Conservation (phyloP, 2,888 invertebrate genomes). For the Seira sanloemensis region DNA sequence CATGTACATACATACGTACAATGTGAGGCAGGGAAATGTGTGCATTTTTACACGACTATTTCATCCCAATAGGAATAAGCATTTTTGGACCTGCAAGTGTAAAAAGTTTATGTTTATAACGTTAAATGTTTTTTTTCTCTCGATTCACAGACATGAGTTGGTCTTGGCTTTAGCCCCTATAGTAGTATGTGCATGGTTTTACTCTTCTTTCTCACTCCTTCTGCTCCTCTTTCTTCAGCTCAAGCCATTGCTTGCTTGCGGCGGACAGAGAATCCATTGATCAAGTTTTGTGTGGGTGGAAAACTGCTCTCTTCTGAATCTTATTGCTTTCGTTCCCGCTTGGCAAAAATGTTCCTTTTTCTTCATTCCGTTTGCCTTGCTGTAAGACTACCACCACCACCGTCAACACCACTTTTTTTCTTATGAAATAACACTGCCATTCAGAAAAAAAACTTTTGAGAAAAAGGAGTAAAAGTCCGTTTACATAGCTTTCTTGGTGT, state of each 20-base stretch:
- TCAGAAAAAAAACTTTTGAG: no score
- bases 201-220: slow-evolving; percentile 57
- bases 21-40: not conserved
- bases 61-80: no score
- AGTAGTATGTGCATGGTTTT: slow-evolving; percentile 37
- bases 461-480: no score
- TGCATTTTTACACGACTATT: no score
- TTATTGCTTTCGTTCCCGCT: slow-evolving; percentile 66
- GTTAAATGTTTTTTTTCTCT: no score
- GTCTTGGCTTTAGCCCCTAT: slow-evolving; percentile 16
- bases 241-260: slow-evolving; percentile 60
- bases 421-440: no score
- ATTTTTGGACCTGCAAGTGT: no score
- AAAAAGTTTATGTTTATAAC: no score
- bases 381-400: no score
- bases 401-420: not conserved
- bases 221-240: no score
- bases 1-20: not conserved
- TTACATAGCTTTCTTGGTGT: no score
- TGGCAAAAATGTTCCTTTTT: slow-evolving; percentile 57
- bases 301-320: slow-evolving; percentile 63
- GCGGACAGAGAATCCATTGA: slow-evolving; percentile 66
- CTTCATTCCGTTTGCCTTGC: slow-evolving; percentile 29
- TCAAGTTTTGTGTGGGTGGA: slow-evolving; percentile 70
- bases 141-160: no score